Conservation (phyloP, 2,797 vertebrate species). For the Coranthus polyacanthus region DNA sequence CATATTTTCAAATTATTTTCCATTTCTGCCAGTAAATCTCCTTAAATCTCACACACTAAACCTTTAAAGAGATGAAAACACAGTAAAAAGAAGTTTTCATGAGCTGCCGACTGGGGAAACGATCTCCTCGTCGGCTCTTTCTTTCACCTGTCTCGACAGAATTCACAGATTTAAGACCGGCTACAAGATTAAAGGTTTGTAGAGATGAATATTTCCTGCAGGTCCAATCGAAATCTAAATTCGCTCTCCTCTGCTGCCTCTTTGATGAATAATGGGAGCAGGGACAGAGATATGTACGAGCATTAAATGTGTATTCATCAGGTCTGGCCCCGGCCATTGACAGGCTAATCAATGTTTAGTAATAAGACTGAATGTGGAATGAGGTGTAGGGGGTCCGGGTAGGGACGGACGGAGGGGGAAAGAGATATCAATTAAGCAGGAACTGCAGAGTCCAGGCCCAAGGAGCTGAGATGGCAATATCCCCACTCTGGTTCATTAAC, state of each 20-base stretch:
- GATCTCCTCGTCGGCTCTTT: no score
- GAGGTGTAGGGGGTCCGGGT: slow-evolving; percentile 71
- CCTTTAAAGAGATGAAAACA: no score
- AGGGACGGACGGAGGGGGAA: slow-evolving; percentile 58
- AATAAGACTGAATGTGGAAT: slow-evolving; percentile 87
- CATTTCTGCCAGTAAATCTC: no score
- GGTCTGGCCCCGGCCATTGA: slow-evolving; percentile 71
- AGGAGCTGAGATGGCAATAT: slow-evolving; percentile 88
- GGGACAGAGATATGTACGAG: slow-evolving; percentile 50
- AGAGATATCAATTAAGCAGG: slow-evolving; percentile 86
- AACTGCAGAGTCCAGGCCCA: slow-evolving; percentile 83
- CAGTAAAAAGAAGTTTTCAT: no score
- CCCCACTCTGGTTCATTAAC: slow-evolving; percentile 87
- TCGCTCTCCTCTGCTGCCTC: slow-evolving; percentile 2
- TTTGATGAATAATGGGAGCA: slow-evolving; percentile 41
- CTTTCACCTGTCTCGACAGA: no score
- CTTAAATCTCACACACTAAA: no score
- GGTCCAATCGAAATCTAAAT: slow-evolving; percentile 27
- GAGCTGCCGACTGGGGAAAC: no score
- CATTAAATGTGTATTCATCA: slow-evolving; percentile 80
- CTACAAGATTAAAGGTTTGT: slow-evolving; percentile 32
- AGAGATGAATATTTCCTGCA: slow-evolving; percentile 21
- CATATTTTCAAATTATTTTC: no score
- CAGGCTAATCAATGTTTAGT: slow-evolving; percentile 87
- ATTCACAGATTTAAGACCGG: slow-evolving; percentile 18